These are phyloP conservation scores for Ictidomys tridecemlineatus DNA, from an alignment of 2,113 vertebrate species.

Conservation along the genomic window DNA sequence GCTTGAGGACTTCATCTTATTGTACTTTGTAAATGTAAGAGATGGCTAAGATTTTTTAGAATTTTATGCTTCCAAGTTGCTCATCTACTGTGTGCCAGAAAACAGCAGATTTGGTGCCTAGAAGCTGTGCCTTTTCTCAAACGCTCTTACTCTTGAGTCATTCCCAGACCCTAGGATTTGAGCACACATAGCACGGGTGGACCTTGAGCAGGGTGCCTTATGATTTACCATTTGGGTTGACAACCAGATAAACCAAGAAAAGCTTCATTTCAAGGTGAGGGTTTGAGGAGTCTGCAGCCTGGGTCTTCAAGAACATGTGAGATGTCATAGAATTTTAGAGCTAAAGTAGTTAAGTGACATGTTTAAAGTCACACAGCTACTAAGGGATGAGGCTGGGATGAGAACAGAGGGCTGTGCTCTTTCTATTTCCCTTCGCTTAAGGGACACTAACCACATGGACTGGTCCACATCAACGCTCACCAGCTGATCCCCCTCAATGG, in stretches of 20 bases:
- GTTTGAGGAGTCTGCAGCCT: neutral
- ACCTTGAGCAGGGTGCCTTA: neutral
- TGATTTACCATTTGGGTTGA: neutral
- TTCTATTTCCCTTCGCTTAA: neutral
- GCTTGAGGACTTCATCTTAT: neutral
- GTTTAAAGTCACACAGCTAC: neutral
- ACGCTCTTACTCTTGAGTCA: neutral
- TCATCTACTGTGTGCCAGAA: neutral
- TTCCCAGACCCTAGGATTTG: neutral
- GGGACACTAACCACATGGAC: neutral
- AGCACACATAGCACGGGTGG: neutral
- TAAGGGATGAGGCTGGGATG: neutral
- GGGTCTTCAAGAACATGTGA: constrained; percentile 10
- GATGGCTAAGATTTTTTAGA: neutral
- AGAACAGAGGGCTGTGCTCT: neutral
- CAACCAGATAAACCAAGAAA: neutral
- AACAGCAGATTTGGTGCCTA: neutral
- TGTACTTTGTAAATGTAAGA: neutral
- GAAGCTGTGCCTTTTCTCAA: neutral
- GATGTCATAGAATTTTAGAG: neutral
- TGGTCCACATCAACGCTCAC: neutral
- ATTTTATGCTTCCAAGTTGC: neutral
- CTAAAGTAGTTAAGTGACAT: neutral
- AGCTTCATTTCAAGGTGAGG: constrained; percentile 28
- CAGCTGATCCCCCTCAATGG: neutral